These are phyloP conservation scores for Mobula birostris DNA, from an alignment of 2,113 vertebrate genomes.

Conservation along the genomic window DNA sequence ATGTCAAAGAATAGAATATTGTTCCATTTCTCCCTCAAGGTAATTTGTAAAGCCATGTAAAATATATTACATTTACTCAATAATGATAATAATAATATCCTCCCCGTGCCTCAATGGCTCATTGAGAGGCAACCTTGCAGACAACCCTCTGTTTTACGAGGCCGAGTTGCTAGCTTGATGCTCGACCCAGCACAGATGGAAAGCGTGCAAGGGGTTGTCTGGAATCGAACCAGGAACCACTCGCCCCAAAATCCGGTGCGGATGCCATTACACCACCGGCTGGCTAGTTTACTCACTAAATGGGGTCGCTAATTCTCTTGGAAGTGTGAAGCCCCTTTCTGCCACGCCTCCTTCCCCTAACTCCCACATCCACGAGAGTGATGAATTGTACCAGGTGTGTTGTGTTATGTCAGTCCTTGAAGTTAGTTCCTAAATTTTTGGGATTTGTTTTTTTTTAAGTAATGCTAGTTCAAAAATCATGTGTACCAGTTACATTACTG, in stretches of 20 bases:
- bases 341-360: neutral
- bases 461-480: neutral
- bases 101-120: too few species aligned
- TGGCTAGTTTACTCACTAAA: too few species aligned
- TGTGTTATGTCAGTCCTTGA: neutral
- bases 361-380: neutral
- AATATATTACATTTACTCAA: neutral
- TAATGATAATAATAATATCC: neutral
- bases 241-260: too few species aligned
- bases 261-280: too few species aligned
- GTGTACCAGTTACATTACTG: too few species aligned
- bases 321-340: neutral
- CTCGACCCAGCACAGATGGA: too few species aligned
- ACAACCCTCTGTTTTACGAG: too few species aligned
- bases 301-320: neutral
- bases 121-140: too few species aligned
- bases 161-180: too few species aligned
- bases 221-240: too few species aligned
- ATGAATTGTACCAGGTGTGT: neutral
- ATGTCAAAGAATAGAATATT: neutral
- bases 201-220: too few species aligned
- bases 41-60: neutral
- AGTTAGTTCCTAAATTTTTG: neutral
- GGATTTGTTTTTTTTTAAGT: neutral
- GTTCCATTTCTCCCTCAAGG: neutral